Base-by-base conservation (phyloP, 2,888 invertebrate species). In the Athripsodes cinereus region DNA sequence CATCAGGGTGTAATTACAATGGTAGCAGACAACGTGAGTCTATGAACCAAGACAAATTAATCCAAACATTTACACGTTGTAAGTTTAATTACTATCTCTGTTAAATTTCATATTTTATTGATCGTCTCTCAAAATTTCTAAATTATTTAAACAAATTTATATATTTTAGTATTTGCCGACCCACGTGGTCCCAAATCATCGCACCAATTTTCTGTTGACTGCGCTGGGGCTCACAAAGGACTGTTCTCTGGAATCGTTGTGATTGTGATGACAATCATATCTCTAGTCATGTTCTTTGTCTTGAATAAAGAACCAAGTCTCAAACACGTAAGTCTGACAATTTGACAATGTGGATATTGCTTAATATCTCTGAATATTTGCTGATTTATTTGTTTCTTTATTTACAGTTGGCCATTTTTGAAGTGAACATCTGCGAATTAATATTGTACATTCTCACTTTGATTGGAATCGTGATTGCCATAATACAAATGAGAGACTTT, bases 281-380 rank as follows among this genome's bases (percentile, higher is more conserved):
- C 89, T 13, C 82, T 94, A 61, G 92, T 95, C 55, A 86, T 93
- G 81, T 94, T 94, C 75, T 94, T 93, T 71, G 93, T 94, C 1
- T 74, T 95, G 51, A 86, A 86, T 56, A 82, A 81, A 58, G 81
- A 81, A 64, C 80, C 81, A 0, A 75, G 79, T 2, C 85, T 84
- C 61, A 81, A 82, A 53, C 75, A 76, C 51, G 79, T 79, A 70
- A 74, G 68, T 47, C 6, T 47, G 5, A 18, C 31, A 31, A 8
- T 31, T 31, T 31, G 6, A n/a, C n/a, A n/a, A n/a, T n/a, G n/a
- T n/a, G n/a, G n/a, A n/a, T n/a, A n/a, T n/a, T n/a, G n/a, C n/a
- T n/a, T n/a, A n/a, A n/a, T n/a, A n/a, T n/a, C n/a, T n/a, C n/a
- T n/a, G n/a, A n/a, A n/a, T n/a, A n/a, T n/a, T n/a, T n/a, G n/a